These are phyloP conservation scores for Trachelus iudaicus DNA, from an alignment of 2,888 invertebrate genomes.

Conservation along the genomic window DNA sequence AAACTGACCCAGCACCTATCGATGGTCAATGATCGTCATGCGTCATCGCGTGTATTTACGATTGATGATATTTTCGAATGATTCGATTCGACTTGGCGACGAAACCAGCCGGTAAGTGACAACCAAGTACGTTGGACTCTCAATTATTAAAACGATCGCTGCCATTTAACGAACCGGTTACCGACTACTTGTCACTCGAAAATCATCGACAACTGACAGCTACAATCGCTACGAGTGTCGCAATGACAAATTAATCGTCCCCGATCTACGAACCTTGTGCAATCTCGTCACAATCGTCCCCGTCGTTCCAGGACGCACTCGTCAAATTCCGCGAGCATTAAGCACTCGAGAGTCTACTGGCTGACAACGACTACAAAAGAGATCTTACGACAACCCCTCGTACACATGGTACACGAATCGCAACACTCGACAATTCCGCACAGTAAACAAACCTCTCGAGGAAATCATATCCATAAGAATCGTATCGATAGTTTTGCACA, in stretches of 20 bases:
- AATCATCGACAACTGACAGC: constrained; percentile 36
- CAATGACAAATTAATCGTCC: constrained; percentile 46
- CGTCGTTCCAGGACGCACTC: background rate
- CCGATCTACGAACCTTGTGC: background rate
- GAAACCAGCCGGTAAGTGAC: background rate
- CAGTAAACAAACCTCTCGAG: background rate
- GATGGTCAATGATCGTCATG: background rate
- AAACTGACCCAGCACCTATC: background rate
- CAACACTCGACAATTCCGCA: background rate
- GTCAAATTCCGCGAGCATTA: background rate
- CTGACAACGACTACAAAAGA: background rate
- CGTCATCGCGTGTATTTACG: background rate
- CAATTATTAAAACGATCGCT: background rate
- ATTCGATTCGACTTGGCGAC: background rate
- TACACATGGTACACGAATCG: background rate
- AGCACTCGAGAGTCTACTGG: background rate
- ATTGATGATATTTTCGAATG: background rate
- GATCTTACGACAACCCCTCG: background rate
- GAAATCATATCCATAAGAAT: background rate
- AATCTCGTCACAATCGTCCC: background rate
- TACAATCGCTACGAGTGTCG: constrained; percentile 37
- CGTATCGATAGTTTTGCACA: background rate
- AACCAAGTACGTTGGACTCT: background rate
- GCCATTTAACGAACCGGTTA: constrained; percentile 48
- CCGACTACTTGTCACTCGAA: constrained; percentile 36